These are phyloP conservation scores for Pentamera pediparva DNA, from an alignment of 53 echinoderm and acorn worm species.

Conservation along the genomic window DNA sequence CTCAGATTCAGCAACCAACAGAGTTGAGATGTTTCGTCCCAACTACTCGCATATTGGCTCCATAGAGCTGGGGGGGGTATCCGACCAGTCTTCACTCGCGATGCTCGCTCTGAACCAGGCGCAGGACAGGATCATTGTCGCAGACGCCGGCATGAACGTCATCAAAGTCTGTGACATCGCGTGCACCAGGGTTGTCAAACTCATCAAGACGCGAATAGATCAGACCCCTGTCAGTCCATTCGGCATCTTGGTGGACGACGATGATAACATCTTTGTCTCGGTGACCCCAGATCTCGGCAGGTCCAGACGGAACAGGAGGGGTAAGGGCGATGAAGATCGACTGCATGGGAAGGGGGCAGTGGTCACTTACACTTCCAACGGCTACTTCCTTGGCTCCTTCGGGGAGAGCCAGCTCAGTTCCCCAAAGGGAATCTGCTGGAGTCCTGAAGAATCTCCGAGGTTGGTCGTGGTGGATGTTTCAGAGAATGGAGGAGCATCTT, in stretches of 20 bases:
- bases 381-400: constrained; percentile 10
- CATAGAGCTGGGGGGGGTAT: neutral
- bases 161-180: constrained; percentile 7
- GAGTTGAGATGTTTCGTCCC: neutral
- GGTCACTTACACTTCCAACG: neutral
- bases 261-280: neutral
- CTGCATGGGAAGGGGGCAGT: constrained; percentile 1
- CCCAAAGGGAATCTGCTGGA: neutral
- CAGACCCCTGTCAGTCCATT: constrained; percentile 2
- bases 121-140: neutral
- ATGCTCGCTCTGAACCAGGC: neutral
- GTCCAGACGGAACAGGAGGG: neutral
- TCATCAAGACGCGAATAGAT: constrained; percentile 1
- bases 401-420: neutral
- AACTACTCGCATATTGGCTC: neutral
- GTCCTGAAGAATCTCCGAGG: too few relatives aligned
- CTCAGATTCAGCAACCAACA: neutral
- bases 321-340: neutral
- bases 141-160: neutral
- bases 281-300: too few relatives aligned
- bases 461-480: too few relatives aligned
- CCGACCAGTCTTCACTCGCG: neutral
- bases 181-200: neutral
- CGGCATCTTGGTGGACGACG: neutral
- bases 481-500: too few relatives aligned